A percentile compares a stretch with the other conserved stretches of the same genome.
phyloP scores from a whole-genome alignment of 2,888 invertebrate species.

The Idaea biselata region DNA sequence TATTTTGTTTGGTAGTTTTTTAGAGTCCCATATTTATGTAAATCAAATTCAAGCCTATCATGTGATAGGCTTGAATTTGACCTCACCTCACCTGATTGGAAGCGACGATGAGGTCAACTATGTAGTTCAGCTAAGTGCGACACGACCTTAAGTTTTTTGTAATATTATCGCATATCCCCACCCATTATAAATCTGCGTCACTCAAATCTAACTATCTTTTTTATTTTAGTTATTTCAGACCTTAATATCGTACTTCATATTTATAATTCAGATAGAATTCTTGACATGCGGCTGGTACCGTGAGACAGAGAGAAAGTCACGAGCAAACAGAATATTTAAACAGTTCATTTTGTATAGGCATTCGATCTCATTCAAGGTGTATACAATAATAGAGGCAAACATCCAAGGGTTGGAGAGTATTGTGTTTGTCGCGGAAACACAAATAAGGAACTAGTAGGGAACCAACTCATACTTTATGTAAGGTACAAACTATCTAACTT shows the following conservation, averaged over 20 bases:
- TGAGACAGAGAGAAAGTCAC: background rate
- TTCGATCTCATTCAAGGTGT: constrained; percentile 1
- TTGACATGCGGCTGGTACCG: background rate
- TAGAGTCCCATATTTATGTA: too few relatives aligned
- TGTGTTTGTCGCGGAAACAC: background rate
- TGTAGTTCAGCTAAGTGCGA: too few relatives aligned
- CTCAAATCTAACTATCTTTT: background rate
- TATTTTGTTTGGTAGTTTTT: too few relatives aligned
- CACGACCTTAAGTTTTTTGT: too few relatives aligned
- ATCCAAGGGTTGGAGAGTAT: background rate
- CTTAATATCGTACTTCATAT: background rate
- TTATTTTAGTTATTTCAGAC: background rate
- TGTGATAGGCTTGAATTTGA: too few relatives aligned
- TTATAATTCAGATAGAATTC: background rate
- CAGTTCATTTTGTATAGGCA: background rate
- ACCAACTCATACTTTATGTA: background rate
- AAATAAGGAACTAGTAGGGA: background rate
- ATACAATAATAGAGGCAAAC: background rate
- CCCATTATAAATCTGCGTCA: background rate
- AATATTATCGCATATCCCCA: too few relatives aligned
- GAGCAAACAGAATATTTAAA: background rate
- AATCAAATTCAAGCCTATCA: too few relatives aligned
- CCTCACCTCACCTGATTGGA: too few relatives aligned
- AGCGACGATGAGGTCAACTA: too few relatives aligned
- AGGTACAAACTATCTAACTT: background rate